These are phyloP conservation scores for Pyxicephalus adspersus DNA, from an alignment of 2,113 vertebrate genomes.

Conservation along the genomic window DNA sequence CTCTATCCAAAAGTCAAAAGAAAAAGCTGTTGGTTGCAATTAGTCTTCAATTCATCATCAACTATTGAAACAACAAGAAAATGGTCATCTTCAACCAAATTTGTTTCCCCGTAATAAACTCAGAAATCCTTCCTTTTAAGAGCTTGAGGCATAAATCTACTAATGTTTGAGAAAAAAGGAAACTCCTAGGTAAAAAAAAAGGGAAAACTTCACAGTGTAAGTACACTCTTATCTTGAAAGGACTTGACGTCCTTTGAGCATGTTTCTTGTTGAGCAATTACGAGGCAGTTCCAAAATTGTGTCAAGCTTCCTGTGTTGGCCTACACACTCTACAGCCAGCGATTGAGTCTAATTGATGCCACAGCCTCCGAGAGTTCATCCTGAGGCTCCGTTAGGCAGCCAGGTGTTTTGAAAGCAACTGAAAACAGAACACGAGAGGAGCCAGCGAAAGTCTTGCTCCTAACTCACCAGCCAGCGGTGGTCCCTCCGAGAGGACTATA, in stretches of 20 bases:
- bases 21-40: too few relatives aligned
- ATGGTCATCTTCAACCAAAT: too few relatives aligned
- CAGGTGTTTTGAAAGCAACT: constrained; percentile 35
- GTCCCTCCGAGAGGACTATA: constrained; percentile 54
- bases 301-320: too few relatives aligned
- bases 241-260: neutral
- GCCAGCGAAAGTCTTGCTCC: neutral
- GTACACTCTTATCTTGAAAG: neutral
- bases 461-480: constrained; percentile 47
- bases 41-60: neutral
- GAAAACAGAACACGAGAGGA: constrained; percentile 10
- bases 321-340: neutral
- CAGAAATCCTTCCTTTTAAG: neutral
- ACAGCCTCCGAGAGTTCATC: constrained; percentile 5
- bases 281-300: too few relatives aligned
- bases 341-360: neutral
- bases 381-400: neutral
- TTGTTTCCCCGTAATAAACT: too few relatives aligned
- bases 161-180: neutral
- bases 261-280: neutral
- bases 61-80: neutral
- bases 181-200: neutral
- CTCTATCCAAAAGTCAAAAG: too few relatives aligned
- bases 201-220: too few relatives aligned
- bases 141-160: neutral